These are phyloP conservation scores for Tretioscincus oriximinensis DNA, from an alignment of 2,113 vertebrate genomes.

Conservation along the genomic window DNA sequence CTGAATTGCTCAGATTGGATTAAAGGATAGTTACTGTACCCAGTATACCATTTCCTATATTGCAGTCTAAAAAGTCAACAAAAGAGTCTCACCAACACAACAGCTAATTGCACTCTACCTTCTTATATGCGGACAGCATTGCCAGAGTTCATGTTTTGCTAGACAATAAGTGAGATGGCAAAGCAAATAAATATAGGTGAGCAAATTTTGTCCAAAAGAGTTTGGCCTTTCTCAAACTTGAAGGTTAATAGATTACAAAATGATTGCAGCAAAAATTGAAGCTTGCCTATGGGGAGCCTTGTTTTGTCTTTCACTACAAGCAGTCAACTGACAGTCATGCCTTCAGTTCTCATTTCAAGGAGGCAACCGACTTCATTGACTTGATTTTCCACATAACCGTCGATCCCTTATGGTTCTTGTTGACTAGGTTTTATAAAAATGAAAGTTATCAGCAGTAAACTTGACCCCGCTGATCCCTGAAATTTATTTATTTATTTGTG, in stretches of 20 bases:
- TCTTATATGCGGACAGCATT: not conserved
- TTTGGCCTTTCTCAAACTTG: conserved; percentile 28
- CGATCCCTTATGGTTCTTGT: not conserved
- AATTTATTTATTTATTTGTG: conserved; percentile 28
- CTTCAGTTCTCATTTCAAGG: conserved; percentile 20
- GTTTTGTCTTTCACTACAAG: not conserved
- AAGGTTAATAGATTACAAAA: conserved; percentile 46
- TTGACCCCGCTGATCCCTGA: conserved; percentile 8
- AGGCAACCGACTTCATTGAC: not conserved
- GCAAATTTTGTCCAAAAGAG: conserved; percentile 19
- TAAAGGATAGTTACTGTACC: conserved; percentile 19
- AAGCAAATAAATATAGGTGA: conserved; percentile 35
- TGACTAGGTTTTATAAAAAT: conserved; percentile 24
- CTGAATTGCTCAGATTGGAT: conserved; percentile 18
- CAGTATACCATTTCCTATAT: not conserved
- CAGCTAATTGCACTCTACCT: conserved; percentile 17
- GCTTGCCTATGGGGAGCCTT: conserved; percentile 21
- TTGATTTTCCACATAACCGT: conserved; percentile 11
- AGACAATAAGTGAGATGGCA: conserved; percentile 9
- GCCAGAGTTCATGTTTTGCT: not conserved
- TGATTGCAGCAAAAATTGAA: conserved; percentile 27
- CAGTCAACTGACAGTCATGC: not conserved
- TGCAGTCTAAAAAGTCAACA: conserved; percentile 17
- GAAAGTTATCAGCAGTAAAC: conserved; percentile 9
- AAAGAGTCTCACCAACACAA: not conserved